phyloP scores from a whole-genome alignment of 2,888 invertebrate genomes.

The Bugulina stolonifera region DNA sequence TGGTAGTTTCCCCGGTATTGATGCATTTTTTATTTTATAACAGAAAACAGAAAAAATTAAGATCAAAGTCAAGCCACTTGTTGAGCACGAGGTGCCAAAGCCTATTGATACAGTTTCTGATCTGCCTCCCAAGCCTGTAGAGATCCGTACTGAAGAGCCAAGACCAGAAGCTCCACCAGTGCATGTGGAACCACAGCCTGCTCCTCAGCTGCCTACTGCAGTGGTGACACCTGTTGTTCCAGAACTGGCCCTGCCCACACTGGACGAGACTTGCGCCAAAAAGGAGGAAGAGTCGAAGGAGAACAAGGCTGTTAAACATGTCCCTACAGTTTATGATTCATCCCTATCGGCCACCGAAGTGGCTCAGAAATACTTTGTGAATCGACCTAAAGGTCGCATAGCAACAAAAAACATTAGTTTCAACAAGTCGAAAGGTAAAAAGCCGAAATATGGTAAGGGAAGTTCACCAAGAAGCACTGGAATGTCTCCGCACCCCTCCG shows the following conservation, averaged over 20 bases:
- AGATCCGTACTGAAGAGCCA: neutral
- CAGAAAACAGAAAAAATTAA: neutral
- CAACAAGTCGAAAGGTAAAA: slow-evolving; percentile 8
- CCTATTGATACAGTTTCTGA: neutral
- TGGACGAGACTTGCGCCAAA: neutral
- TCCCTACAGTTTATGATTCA: neutral
- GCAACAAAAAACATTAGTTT: slow-evolving; percentile 23
- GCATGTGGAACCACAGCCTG: neutral
- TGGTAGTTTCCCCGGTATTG: too few relatives aligned
- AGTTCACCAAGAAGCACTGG: neutral
- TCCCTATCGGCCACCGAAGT: slow-evolving; percentile 6
- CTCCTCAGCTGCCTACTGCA: neutral
- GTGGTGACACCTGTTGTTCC: neutral
- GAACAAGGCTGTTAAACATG: neutral
- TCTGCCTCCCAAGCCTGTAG: neutral
- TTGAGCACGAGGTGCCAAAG: neutral
- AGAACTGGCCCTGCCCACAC: neutral
- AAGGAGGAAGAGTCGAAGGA: slow-evolving; percentile 11
- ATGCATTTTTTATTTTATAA: neutral
- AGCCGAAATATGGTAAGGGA: slow-evolving; percentile 15
- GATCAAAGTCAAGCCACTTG: slow-evolving; percentile 16
- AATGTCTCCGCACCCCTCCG: slow-evolving; percentile 12
- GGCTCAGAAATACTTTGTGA: slow-evolving; percentile 18
- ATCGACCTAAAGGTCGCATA: neutral
- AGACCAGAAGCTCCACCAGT: neutral